Evolutionary conservation across 2,797 vertebrate genomes (phyloP).

Genomic region (Liasis olivaceus): DNA sequence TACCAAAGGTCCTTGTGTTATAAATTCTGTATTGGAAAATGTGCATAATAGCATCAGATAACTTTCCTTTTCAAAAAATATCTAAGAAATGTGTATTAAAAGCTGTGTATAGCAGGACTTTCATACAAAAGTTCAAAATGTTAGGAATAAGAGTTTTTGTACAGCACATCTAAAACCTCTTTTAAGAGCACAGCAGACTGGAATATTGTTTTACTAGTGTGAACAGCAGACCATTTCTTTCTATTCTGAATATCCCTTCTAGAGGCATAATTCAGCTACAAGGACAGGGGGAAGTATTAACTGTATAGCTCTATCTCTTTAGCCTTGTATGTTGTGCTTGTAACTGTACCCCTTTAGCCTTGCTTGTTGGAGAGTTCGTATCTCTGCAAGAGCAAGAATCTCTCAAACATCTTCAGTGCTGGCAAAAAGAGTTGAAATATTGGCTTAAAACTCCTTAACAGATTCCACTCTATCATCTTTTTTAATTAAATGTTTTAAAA

Average conservation of each 20-base stretch:
- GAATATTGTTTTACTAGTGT: background rate
- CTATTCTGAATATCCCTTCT: background rate
- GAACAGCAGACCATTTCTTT: background rate
- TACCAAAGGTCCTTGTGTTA: background rate
- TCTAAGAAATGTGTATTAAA: background rate
- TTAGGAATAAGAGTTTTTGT: background rate
- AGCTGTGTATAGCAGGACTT: background rate
- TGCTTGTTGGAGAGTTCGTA: slow-evolving; percentile 14
- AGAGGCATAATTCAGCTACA: slow-evolving; percentile 20
- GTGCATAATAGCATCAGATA: background rate
- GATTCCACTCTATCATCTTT: slow-evolving; percentile 74
- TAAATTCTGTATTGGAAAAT: background rate
- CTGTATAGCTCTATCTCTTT: slow-evolving; percentile 27
- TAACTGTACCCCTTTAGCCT: slow-evolving; percentile 37
- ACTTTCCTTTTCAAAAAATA: background rate
- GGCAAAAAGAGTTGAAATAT: slow-evolving; percentile 71
- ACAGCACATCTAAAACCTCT: background rate
- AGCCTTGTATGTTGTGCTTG: background rate
- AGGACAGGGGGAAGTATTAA: slow-evolving; percentile 23
- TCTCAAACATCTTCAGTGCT: slow-evolving; percentile 68
- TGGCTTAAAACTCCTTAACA: slow-evolving; percentile 76
- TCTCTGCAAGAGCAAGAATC: slow-evolving; percentile 61
- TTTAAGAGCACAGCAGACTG: background rate
- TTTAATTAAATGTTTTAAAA: slow-evolving; percentile 71
- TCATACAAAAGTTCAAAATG: background rate